These are phyloP conservation scores for Rhipidura dahli DNA, from an alignment of 2,113 vertebrate genomes.

Conservation along the genomic window DNA sequence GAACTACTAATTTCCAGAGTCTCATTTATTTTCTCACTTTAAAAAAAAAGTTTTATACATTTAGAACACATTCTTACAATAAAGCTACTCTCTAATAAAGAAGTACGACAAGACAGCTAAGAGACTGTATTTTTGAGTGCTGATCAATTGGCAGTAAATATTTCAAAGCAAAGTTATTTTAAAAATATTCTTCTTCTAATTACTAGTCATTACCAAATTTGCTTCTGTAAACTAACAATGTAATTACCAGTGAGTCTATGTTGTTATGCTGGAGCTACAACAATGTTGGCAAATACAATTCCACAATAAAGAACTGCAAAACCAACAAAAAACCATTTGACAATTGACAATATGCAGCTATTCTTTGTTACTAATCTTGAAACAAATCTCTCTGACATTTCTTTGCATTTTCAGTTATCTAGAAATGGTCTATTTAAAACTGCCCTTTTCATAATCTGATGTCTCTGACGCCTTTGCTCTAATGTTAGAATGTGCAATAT, in stretches of 20 bases:
- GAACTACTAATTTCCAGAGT: background rate
- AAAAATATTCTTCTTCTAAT: background rate
- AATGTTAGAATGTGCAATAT: background rate
- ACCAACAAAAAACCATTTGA: background rate
- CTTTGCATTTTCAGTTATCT: background rate
- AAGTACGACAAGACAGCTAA: background rate
- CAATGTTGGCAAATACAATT: background rate
- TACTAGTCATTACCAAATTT: background rate
- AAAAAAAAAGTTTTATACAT: background rate
- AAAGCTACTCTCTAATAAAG: background rate
- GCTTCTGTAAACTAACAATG: background rate
- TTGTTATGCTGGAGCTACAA: background rate
- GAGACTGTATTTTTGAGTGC: background rate
- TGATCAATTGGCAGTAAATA: background rate
- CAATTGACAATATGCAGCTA: background rate
- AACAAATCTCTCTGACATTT: background rate
- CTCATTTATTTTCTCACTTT: background rate
- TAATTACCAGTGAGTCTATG: background rate
- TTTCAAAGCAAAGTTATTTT: background rate
- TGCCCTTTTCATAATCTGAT: background rate
- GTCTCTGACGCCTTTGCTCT: background rate
- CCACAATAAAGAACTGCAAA: background rate
- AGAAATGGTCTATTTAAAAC: background rate
- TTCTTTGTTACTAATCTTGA: background rate
- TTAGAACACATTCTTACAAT: background rate